Base-by-base conservation (phyloP, 2,113 vertebrate genomes). In the Globicephala melas region DNA sequence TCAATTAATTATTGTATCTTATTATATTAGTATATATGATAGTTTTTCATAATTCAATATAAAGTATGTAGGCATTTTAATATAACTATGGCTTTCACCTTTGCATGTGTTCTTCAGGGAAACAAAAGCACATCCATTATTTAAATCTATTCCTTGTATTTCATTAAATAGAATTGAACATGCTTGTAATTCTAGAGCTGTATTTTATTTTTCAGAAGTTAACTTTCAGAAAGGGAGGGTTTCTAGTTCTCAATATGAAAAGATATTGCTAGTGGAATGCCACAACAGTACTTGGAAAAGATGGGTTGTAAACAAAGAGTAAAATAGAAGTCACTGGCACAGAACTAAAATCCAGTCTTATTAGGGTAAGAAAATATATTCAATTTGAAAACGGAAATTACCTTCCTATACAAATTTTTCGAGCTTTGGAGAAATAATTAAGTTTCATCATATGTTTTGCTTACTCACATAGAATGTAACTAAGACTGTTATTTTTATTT, bases 301-400 rank as follows among this genome's bases (percentile, higher is more conserved):
- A 97, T 97, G 97, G 97, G 62, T 95, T 98, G 74, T 97, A 98
- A 98, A 96, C 98, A 81, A 98, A 95, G 97, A 95, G 97, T 97
- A 97, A 98, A 98, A 95, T 98, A 63, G 93, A 98, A 96, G 98
- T 99, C 82, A 97, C 93, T 96, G 95, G 95, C 93, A 97, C 97
- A 90, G 94, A 89, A 77, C 97, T 98, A 95, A 98, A 98, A 91
- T 97, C 97, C 71, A 98, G 96, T 93, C 90, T 98, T 96, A 98
- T 98, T 95, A 98, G 89, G 98, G 97, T 98, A 98, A 98, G 98
- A 96, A 97, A 98, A 97, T 50, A 0, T 91, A 97, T 97, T 93
- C 41, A 26, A 44, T 98, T 97, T 98, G 82, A 98, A 98, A 98
- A 81, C 94, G 98, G 95, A 98, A 98, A 98, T 96, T 98, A 92